phyloP scores from a whole-genome alignment of 2,888 invertebrate genomes.

The Eutolmus rufibarbis region DNA sequence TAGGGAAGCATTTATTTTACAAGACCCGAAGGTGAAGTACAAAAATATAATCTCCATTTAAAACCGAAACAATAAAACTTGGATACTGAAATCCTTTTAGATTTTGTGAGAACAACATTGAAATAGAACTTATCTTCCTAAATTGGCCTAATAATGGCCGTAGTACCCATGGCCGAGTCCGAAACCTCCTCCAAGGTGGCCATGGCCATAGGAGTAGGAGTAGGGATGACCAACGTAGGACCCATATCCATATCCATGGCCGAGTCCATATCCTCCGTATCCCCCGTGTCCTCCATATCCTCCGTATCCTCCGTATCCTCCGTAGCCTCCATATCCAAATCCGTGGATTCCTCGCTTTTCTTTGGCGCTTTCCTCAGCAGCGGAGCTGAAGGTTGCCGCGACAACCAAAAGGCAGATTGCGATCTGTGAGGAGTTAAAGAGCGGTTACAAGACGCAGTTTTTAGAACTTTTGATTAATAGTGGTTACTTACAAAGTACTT shows the following conservation, averaged over 20 bases:
- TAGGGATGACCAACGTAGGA: not conserved
- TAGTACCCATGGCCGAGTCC: not conserved
- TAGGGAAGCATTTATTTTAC: not conserved
- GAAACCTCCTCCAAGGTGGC: not conserved
- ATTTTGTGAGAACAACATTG: not conserved
- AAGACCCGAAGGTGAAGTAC: not conserved
- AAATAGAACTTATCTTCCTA: not conserved
- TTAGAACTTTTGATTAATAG: not conserved
- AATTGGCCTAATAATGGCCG: not conserved
- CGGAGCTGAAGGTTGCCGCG: not conserved
- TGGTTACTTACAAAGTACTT: conserved; percentile 21
- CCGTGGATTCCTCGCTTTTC: conserved; percentile 25
- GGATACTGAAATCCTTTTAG: not conserved
- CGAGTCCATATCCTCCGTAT: not conserved
- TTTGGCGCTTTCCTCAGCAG: not conserved
- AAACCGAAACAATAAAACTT: not conserved
- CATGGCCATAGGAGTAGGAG: conserved; percentile 4
- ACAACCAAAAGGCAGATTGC: not conserved
- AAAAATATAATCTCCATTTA: not conserved
- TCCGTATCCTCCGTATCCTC: not conserved
- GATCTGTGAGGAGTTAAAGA: not conserved
- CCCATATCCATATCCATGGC: not conserved
- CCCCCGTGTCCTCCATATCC: not conserved
- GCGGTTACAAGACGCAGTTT: not conserved
- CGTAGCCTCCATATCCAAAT: conserved; percentile 5